A percentile compares a stretch with the other conserved stretches of the same genome.
phyloP scores from a whole-genome alignment of 2,797 vertebrate genomes.

The Sebastes paucispinis region DNA sequence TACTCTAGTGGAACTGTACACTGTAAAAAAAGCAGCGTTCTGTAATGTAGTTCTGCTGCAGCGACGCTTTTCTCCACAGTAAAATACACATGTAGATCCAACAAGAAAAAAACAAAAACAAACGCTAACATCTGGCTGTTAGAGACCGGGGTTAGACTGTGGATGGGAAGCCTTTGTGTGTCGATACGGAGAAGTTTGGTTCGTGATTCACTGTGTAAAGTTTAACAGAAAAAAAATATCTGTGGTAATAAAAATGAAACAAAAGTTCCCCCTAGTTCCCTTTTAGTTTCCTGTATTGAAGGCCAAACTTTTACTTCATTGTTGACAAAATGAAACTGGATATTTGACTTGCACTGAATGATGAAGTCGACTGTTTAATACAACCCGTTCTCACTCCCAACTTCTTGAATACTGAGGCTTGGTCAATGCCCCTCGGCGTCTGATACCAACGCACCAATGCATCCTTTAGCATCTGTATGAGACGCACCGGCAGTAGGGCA shows the following conservation, averaged over 20 bases:
- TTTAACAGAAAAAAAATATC: neutral
- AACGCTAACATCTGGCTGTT: neutral
- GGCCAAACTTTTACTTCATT: neutral
- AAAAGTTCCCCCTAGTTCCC: neutral
- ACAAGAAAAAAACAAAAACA: neutral
- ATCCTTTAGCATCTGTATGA: neutral
- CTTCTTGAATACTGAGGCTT: neutral
- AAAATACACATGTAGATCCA: slow-evolving; percentile 29
- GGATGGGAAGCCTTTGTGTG: neutral
- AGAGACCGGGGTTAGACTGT: neutral
- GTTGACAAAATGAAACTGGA: neutral
- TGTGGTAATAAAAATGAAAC: neutral
- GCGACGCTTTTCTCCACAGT: slow-evolving; percentile 39
- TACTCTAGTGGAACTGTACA: slow-evolving; percentile 85
- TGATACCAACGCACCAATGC: no score
- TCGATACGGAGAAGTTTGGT: neutral
- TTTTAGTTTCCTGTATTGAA: neutral
- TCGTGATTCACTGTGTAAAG: neutral
- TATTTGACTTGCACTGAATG: neutral
- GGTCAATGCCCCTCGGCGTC: neutral
- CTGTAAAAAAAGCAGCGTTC: slow-evolving; percentile 81
- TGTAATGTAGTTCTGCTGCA: slow-evolving; percentile 65
- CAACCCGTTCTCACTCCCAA: neutral
- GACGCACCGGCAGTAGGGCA: neutral
- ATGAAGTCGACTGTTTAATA: neutral